phyloP scores from a whole-genome alignment of 2,888 invertebrate genomes.

The Lochmaea capreae region DNA sequence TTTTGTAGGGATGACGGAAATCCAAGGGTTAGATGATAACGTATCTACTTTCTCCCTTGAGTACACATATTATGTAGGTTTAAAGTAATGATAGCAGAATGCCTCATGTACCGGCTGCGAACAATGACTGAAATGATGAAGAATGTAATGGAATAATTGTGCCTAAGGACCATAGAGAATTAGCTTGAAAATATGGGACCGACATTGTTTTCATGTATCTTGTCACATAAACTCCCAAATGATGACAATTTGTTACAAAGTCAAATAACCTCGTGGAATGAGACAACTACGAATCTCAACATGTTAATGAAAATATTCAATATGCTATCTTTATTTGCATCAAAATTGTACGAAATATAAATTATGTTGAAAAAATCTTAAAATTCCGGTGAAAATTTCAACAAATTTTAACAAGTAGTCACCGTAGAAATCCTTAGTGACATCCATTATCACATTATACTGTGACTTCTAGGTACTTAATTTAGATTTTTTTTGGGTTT shows the following conservation, averaged over 20 bases:
- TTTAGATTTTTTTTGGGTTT: no score
- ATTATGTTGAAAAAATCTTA: neutral
- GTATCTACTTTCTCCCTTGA: conserved; percentile 27
- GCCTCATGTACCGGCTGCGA: conserved; percentile 37
- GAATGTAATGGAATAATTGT: conserved; percentile 38
- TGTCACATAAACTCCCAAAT: conserved; percentile 27
- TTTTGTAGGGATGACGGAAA: conserved; percentile 21
- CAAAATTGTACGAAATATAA: neutral
- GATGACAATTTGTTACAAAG: conserved; percentile 19
- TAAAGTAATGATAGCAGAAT: conserved; percentile 37
- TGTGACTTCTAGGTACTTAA: no score
- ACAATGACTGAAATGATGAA: conserved; percentile 35
- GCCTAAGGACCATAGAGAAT: conserved; percentile 36
- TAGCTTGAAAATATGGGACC: conserved; percentile 30
- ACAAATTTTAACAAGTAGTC: no score
- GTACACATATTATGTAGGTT: conserved; percentile 36
- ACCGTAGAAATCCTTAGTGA: no score
- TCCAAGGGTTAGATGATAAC: conserved; percentile 26
- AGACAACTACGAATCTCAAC: neutral
- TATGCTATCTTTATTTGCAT: neutral
- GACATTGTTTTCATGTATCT: conserved; percentile 19
- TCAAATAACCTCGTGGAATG: conserved; percentile 3
- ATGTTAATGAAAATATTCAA: neutral
- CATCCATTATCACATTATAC: no score
- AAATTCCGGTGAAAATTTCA: no score